These are phyloP conservation scores for Margaritifera margaritifera DNA, from an alignment of 2,888 invertebrate genomes.

Conservation along the genomic window DNA sequence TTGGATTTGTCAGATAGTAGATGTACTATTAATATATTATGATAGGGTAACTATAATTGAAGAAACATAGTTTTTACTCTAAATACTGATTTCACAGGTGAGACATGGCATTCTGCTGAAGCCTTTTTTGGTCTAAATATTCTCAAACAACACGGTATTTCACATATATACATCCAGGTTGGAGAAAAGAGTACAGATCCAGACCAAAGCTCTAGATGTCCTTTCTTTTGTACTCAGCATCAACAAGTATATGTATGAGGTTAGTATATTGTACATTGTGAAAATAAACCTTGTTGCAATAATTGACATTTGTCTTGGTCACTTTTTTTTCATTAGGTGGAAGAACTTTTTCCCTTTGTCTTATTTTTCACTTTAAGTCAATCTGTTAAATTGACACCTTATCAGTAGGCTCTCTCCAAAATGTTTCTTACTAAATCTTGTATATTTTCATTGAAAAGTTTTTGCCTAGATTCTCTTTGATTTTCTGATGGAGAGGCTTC, in stretches of 20 bases:
- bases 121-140: background rate
- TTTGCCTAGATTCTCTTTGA: no score
- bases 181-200: slow-evolving; percentile 74
- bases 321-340: background rate
- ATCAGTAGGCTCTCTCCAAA: no score
- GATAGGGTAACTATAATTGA: no score
- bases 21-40: no score
- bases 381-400: no score
- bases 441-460: no score
- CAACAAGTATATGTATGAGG: slow-evolving; percentile 75
- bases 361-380: background rate
- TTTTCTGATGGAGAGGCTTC: no score
- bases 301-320: background rate
- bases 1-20: no score
- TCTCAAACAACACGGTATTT: background rate
- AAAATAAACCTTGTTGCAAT: background rate
- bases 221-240: slow-evolving; percentile 82
- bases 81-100: no score
- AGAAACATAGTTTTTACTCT: no score
- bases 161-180: slow-evolving; percentile 59
- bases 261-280: slow-evolving; percentile 24
- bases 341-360: background rate
- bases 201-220: slow-evolving; percentile 84
- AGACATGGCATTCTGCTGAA: background rate
- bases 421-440: no score